These are phyloP conservation scores for Agrotis puta DNA, from an alignment of 2,888 invertebrate species.

Conservation along the genomic window DNA sequence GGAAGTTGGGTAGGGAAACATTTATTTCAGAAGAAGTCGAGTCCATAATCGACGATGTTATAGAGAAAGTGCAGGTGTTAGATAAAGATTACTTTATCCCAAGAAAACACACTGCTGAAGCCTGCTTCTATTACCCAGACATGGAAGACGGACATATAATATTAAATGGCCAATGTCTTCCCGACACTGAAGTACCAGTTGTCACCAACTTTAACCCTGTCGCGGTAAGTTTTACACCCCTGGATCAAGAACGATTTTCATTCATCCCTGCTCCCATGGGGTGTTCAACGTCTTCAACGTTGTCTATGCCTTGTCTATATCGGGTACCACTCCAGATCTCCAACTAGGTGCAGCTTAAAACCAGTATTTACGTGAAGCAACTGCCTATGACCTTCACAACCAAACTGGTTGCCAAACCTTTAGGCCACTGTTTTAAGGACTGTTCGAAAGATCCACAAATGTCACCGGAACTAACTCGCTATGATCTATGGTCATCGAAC, in stretches of 20 bases:
- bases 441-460: too few species aligned
- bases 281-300: neutral
- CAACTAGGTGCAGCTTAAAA: too few species aligned
- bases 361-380: too few species aligned
- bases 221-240: conserved; percentile 68
- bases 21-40: conserved; percentile 63
- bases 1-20: conserved; percentile 79
- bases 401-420: too few species aligned
- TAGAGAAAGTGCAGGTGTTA: conserved; percentile 75
- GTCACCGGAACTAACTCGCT: too few species aligned
- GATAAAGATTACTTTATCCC: conserved; percentile 74
- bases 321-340: too few species aligned
- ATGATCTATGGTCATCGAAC: too few species aligned
- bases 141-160: conserved; percentile 82
- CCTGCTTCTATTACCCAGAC: conserved; percentile 85
- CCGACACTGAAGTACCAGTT: conserved; percentile 67
- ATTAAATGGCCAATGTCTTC: conserved; percentile 77
- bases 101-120: conserved; percentile 74
- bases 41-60: conserved; percentile 68
- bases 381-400: too few species aligned
- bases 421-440: too few species aligned
- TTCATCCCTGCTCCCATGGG: neutral
- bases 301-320: too few species aligned
- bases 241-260: neutral
- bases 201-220: conserved; percentile 72